Percentiles rank a stretch among this genome's conserved stretches.
Evolutionary conservation across 2,113 vertebrate genomes (phyloP).

Genomic region (Vulpes lagopus): DNA sequence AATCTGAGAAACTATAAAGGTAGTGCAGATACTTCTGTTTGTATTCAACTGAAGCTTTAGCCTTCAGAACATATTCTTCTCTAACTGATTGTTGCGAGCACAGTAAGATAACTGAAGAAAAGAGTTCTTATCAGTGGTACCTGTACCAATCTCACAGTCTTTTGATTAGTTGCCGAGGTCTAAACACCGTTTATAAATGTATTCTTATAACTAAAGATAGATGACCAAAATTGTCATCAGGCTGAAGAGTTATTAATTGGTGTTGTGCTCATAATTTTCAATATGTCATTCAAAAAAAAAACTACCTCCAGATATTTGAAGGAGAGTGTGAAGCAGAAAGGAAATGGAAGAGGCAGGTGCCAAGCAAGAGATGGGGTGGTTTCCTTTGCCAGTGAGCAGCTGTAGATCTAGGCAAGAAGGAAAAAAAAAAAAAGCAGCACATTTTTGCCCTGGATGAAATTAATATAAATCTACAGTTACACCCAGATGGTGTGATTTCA

Average conservation of each 20-base stretch:
- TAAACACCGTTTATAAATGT: constrained; percentile 46
- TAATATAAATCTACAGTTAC: constrained; percentile 76
- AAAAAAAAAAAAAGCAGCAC: not conserved
- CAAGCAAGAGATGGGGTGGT: not conserved
- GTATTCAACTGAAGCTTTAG: not conserved
- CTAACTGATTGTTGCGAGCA: not conserved
- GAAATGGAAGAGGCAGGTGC: not conserved
- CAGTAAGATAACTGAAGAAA: not conserved
- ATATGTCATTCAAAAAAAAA: constrained; percentile 3
- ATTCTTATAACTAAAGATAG: constrained; percentile 61
- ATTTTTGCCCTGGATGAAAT: constrained; percentile 71
- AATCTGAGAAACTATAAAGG: not conserved
- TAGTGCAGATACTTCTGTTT: not conserved
- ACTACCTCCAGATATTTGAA: not conserved
- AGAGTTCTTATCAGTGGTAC: constrained; percentile 33
- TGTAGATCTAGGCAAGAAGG: constrained; percentile 50
- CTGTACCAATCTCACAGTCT: not conserved
- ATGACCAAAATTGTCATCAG: constrained; percentile 68
- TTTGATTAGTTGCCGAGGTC: constrained; percentile 65
- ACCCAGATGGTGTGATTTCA: constrained; percentile 81
- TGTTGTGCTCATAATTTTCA: constrained; percentile 54
- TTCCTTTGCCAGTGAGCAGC: constrained; percentile 61
- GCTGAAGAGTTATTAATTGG: constrained; percentile 49
- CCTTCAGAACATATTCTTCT: not conserved
- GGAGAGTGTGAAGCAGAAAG: not conserved